Evolutionary conservation across 2,888 invertebrate genomes (phyloP).

Genomic region (Agapostemon virescens): DNA sequence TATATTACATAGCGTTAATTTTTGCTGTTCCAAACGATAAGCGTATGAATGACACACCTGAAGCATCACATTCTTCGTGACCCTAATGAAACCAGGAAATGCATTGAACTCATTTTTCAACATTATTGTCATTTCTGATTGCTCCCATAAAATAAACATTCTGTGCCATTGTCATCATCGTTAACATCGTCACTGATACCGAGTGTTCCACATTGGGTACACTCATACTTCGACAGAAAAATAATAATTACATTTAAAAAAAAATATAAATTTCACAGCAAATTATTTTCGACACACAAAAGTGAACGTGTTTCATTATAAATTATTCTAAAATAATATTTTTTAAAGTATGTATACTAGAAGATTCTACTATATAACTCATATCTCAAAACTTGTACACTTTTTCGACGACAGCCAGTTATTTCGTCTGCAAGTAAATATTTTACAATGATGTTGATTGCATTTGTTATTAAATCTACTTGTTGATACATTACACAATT

Average conservation of each 20-base stretch:
- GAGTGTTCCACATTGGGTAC: background rate
- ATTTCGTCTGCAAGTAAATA: background rate
- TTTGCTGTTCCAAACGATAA: background rate
- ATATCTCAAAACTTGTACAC: background rate
- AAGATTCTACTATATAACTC: background rate
- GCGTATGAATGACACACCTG: background rate
- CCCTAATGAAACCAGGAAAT: conserved; percentile 2
- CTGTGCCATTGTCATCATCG: background rate
- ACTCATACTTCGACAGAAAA: background rate
- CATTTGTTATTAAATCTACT: background rate
- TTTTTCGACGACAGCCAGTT: background rate
- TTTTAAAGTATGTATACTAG: background rate
- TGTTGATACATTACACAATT: too few species aligned
- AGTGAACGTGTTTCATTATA: background rate
- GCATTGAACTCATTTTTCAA: background rate
- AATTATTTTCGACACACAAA: background rate
- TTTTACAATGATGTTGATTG: background rate
- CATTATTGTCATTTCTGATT: conserved; percentile 1
- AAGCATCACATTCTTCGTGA: background rate
- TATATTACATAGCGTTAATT: background rate
- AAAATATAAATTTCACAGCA: background rate
- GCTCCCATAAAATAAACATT: background rate
- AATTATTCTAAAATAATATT: background rate
- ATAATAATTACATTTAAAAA: background rate
- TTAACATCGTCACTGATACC: conserved; percentile 1